These are phyloP conservation scores for Lagorchestes hirsutus DNA, from an alignment of 2,797 vertebrate genomes.

Conservation along the genomic window DNA sequence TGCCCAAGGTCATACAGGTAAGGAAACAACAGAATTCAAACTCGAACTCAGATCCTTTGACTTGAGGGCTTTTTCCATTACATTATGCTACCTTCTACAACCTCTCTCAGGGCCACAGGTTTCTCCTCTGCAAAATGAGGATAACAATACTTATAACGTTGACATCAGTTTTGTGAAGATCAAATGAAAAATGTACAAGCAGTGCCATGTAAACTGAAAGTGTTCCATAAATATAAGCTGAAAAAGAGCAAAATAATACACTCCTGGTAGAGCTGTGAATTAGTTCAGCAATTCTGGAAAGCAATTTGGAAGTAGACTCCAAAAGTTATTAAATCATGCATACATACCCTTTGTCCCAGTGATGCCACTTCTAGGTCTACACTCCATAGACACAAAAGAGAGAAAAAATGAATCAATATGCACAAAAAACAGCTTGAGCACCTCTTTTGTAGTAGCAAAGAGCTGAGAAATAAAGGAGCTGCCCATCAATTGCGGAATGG, in stretches of 20 bases:
- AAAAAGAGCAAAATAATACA: neutral
- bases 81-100: neutral
- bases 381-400: neutral
- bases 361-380: neutral
- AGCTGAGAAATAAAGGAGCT: neutral
- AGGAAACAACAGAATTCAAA: neutral
- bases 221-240: neutral
- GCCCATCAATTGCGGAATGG: neutral
- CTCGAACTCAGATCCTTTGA: neutral
- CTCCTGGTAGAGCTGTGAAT: neutral
- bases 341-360: neutral
- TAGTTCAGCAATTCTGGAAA: neutral
- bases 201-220: neutral
- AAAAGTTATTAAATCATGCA: neutral
- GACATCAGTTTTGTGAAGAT: neutral
- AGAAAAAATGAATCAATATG: neutral
- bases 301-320: neutral
- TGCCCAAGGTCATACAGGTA: neutral
- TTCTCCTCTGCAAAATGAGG: neutral
- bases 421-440: neutral
- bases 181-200: neutral
- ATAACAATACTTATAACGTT: neutral
- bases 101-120: neutral
- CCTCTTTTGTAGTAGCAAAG: neutral
- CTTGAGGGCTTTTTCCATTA: neutral